Evolutionary conservation across 2,797 vertebrate species (phyloP).

Genomic region (Otolemur crassicaudatus): DNA sequence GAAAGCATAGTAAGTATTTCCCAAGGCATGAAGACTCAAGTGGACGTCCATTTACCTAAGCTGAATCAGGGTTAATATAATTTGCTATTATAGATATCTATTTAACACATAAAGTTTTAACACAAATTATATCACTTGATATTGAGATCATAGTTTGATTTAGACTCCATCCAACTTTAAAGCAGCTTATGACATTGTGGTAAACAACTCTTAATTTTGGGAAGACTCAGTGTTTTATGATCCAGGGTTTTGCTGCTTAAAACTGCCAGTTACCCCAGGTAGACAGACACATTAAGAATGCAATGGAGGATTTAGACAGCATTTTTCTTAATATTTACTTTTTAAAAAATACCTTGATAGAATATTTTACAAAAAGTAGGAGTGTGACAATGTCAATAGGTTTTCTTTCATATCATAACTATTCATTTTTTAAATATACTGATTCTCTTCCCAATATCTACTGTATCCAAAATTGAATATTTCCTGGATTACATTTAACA

Average conservation of each 20-base stretch:
- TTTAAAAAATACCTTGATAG: conserved; percentile 69
- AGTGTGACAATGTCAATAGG: conserved; percentile 84
- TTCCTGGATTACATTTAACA: conserved; percentile 60
- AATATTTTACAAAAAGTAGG: conserved; percentile 84
- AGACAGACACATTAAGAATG: background rate
- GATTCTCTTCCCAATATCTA: conserved; percentile 88
- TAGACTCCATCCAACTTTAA: background rate
- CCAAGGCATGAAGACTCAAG: background rate
- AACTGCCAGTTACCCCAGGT: background rate
- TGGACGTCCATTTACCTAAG: background rate
- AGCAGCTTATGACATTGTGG: background rate
- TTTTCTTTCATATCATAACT: conserved; percentile 85
- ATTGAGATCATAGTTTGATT: background rate
- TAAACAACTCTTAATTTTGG: background rate
- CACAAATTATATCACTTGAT: background rate
- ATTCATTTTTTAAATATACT: conserved; percentile 88
- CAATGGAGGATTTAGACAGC: conserved; percentile 47
- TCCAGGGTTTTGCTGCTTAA: background rate
- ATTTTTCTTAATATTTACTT: conserved; percentile 80
- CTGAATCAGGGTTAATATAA: background rate
- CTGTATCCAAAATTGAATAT: conserved; percentile 77
- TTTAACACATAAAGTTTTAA: background rate
- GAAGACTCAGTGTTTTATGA: conserved; percentile 37
- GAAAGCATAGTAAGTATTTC: background rate
- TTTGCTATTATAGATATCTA: background rate